Evolutionary conservation across 2,888 invertebrate genomes (phyloP).

Genomic region (Sturmia bella): DNA sequence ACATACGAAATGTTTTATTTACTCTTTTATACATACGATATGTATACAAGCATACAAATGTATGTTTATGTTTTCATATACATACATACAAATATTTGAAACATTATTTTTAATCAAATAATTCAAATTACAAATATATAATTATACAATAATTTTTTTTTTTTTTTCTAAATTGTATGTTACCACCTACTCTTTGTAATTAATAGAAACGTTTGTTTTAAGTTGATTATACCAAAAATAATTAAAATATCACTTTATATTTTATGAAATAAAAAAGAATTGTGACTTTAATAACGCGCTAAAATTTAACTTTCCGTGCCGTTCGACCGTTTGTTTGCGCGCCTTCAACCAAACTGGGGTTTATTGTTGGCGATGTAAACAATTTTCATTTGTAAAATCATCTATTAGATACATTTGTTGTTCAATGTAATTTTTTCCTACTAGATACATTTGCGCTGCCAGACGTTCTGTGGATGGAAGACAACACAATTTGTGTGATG

Average conservation of each 20-base stretch:
- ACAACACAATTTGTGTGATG: too few relatives aligned
- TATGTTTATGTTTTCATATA: too few relatives aligned
- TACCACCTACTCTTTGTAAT: constrained; percentile 56
- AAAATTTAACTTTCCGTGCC: constrained; percentile 19
- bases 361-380: constrained; percentile 33
- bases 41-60: too few relatives aligned
- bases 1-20: too few relatives aligned
- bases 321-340: constrained; percentile 49
- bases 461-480: too few relatives aligned
- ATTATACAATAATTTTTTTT: constrained; percentile 9
- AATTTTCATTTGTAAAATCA: constrained; percentile 20
- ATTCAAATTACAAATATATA: too few relatives aligned
- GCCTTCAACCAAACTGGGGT: constrained; percentile 66
- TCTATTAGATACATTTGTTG: constrained; percentile 53
- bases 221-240: neutral
- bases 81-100: too few relatives aligned
- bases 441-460: constrained; percentile 5
- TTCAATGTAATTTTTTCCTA: neutral
- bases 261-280: constrained; percentile 19
- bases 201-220: constrained; percentile 15
- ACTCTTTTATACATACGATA: too few relatives aligned
- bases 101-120: too few relatives aligned
- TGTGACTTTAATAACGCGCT: constrained; percentile 35
- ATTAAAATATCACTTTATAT: constrained; percentile 17
- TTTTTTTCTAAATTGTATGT: neutral